Evolutionary conservation across 2,113 vertebrate species (phyloP).

Genomic region (Pseudorasbora parva): DNA sequence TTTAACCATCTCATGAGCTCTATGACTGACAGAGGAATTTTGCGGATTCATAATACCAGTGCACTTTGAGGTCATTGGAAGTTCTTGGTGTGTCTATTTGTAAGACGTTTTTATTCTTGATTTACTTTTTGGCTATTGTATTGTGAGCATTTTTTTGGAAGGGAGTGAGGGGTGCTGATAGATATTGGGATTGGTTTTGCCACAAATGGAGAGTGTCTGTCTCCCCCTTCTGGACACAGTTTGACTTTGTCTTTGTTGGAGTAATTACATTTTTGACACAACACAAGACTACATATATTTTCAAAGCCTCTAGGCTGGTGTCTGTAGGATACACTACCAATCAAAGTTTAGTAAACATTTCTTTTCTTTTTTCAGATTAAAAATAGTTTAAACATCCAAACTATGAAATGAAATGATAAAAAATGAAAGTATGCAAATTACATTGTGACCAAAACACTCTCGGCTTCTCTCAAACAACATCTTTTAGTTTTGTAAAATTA

Average conservation of each 20-base stretch:
- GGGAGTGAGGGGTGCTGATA: not conserved
- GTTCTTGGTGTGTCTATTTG: not conserved
- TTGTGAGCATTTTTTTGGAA: not conserved
- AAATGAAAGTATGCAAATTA: not conserved
- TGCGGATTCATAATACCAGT: not conserved
- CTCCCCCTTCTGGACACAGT: constrained; percentile 23
- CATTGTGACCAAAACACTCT: not conserved
- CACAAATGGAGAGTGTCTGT: not conserved
- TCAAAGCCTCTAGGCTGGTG: not conserved
- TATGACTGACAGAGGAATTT: constrained; percentile 1
- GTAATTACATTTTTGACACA: not conserved
- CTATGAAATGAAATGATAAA: not conserved
- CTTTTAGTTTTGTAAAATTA: not conserved
- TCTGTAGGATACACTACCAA: not conserved
- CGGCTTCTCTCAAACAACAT: no score
- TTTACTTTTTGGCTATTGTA: not conserved
- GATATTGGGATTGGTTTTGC: not conserved
- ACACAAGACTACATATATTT: not conserved
- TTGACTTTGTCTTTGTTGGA: not conserved
- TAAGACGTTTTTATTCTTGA: no score
- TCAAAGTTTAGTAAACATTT: not conserved
- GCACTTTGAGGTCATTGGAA: constrained; percentile 14
- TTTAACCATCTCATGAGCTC: not conserved
- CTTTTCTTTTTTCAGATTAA: not conserved
- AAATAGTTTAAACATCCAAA: not conserved